Evolutionary conservation across 2,888 invertebrate species (phyloP), one percentile per base, ranked within the genome.

Genomic region (Crossocerus cetratus): DNA sequence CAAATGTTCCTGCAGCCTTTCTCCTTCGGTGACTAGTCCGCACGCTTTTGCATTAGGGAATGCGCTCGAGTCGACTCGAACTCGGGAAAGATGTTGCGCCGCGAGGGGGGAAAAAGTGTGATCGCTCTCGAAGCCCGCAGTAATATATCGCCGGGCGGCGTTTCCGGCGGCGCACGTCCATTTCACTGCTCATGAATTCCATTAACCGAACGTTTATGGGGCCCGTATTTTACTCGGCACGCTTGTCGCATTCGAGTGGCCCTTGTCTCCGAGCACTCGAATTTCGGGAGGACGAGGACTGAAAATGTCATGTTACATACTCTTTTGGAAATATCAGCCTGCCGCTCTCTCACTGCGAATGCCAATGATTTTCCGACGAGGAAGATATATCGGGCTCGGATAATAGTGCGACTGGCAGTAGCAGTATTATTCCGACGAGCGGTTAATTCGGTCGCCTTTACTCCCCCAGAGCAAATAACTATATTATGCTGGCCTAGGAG

Each of bases 91-190:
- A 49, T 49, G 14, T 16, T 49, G 79, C 64, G 72, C 76, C 74
- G 73, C 64, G 65, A 65, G 66, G 72, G 62, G 49, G 16, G 45
- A 73, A 74, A 72, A 81, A 75, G 84, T 77, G 83, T 84, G 84
- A 83, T 84, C 84, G 85, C 86, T 88, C 87, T 87, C 79, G 87
- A 87, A 84, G 74, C 72, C 72, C 76, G 72, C 80, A 84, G 86
- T 84, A 84, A 84, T 84, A 81, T 86, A 84, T 78, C 70, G 71
- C 65, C 72, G n/a, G n/a, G n/a, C n/a, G 65, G 65, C 74, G 63
- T 66, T 82, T 78, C 74, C 81, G 74, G 44, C 32, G 32, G 71
- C 72, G 49, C 78, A 62, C 68, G 66, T 74, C 65, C 65, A 65
- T 69, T 66, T 68, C 32, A 68, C 66, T 62, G 71, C 86, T 80